phyloP scores from a whole-genome alignment of 2,888 invertebrate genomes.

The Xylophagus ater region DNA sequence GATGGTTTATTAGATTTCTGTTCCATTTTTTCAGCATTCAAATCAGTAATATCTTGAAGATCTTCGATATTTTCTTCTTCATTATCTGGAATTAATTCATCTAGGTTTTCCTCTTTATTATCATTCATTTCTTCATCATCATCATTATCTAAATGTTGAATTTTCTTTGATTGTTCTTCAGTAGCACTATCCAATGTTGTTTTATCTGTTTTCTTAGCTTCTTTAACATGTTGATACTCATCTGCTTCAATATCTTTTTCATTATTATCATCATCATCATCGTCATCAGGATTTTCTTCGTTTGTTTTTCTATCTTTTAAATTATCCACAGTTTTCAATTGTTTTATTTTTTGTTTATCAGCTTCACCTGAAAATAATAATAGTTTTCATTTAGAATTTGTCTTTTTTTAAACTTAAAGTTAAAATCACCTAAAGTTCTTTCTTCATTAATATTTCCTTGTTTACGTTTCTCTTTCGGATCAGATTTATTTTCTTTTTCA shows the following conservation, averaged over 20 bases:
- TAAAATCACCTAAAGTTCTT: conserved; percentile 45
- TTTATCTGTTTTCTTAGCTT: conserved; percentile 60
- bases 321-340: conserved; percentile 43
- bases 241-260: conserved; percentile 45
- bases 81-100: conserved; percentile 37
- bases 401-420: neutral
- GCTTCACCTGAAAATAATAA: conserved; percentile 32
- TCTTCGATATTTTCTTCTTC: conserved; percentile 37
- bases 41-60: conserved; percentile 30
- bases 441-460: conserved; percentile 67
- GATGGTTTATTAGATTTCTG: conserved; percentile 33
- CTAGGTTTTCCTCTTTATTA: conserved; percentile 37
- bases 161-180: conserved; percentile 60
- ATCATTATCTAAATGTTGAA: conserved; percentile 50
- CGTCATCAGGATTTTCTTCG: conserved; percentile 38
- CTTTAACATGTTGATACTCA: conserved; percentile 74
- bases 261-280: conserved; percentile 39
- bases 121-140: conserved; percentile 39
- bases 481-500: neutral
- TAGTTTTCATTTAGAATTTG: neutral
- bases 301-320: conserved; percentile 36
- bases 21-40: conserved; percentile 42
- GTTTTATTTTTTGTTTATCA: conserved; percentile 33
- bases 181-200: conserved; percentile 67
- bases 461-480: conserved; percentile 48